phyloP scores from a whole-genome alignment of 1,140 invertebrate genomes.

The Polypedilum vanderplanki region DNA sequence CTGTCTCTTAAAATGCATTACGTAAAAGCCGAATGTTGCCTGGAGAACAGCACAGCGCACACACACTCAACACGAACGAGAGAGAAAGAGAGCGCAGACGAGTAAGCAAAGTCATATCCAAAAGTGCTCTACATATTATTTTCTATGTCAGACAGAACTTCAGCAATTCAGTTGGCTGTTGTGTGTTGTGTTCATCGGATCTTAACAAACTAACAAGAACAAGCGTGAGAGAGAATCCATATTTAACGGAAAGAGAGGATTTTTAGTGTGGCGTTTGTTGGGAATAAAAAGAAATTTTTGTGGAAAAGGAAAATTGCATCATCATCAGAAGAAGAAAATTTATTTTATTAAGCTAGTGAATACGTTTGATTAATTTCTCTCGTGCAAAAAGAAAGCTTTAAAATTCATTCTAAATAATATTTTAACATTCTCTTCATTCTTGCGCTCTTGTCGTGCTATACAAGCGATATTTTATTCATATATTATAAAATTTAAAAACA shows the following conservation, averaged over 20 bases:
- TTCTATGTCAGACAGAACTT: background rate
- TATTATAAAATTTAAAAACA: background rate
- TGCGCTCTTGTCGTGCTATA: background rate
- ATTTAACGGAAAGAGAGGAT: background rate
- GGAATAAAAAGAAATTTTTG: background rate
- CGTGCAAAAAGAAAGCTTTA: background rate
- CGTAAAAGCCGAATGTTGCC: conserved; percentile 16
- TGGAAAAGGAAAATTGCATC: background rate
- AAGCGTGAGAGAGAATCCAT: background rate
- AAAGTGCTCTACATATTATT: conserved; percentile 13
- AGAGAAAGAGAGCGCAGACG: no score
- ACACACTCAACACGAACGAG: no score
- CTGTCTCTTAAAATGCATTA: background rate
- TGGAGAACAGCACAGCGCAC: background rate
- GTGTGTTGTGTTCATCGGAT: conserved; percentile 24
- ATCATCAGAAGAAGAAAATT: background rate
- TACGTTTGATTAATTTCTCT: background rate
- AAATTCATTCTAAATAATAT: background rate
- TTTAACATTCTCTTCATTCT: background rate
- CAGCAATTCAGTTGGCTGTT: background rate
- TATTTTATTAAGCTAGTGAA: background rate
- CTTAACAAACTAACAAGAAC: background rate
- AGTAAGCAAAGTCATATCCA: background rate
- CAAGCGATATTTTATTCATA: background rate
- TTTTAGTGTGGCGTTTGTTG: background rate